These are phyloP conservation scores for Apotomis turbidana DNA, from an alignment of 2,888 invertebrate genomes.

Conservation along the genomic window DNA sequence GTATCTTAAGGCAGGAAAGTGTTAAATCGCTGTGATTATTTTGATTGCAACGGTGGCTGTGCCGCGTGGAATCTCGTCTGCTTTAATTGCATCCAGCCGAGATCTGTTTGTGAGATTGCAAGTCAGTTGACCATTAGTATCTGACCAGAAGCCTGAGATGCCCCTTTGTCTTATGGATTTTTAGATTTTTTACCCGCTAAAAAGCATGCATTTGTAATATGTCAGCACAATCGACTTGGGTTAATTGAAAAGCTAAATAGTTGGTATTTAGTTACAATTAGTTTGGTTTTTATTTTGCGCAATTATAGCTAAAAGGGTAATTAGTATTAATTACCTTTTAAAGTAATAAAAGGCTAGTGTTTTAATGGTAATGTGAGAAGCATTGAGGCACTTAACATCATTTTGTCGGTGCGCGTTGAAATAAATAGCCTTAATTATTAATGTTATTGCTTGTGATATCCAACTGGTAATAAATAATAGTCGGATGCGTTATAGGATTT, in stretches of 20 bases:
- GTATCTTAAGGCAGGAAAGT: slow-evolving; percentile 70
- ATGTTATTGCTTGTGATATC: background rate
- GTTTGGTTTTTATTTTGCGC: background rate
- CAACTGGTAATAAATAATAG: background rate
- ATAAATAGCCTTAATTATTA: background rate
- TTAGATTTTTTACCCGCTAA: slow-evolving; percentile 53
- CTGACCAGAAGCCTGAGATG: slow-evolving; percentile 63
- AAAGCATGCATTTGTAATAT: slow-evolving; percentile 49
- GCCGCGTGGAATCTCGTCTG: slow-evolving; percentile 65
- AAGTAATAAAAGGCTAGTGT: background rate
- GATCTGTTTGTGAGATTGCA: slow-evolving; percentile 35
- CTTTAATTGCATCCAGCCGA: slow-evolving; percentile 66
- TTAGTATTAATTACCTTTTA: slow-evolving; percentile 25
- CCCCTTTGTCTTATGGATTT: slow-evolving; percentile 64
- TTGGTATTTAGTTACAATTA: slow-evolving; percentile 6
- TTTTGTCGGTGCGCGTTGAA: background rate
- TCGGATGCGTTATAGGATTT: background rate
- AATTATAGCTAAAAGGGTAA: slow-evolving; percentile 25
- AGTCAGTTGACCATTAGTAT: slow-evolving; percentile 65
- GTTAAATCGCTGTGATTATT: slow-evolving; percentile 78
- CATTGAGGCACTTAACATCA: background rate
- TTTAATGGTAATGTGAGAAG: slow-evolving; percentile 15
- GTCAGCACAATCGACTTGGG: slow-evolving; percentile 26
- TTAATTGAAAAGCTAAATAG: slow-evolving; percentile 32
- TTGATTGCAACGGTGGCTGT: slow-evolving; percentile 68